Evolutionary conservation across 2,888 invertebrate genomes (phyloP).

Genomic region (Luperina nickerlii): DNA sequence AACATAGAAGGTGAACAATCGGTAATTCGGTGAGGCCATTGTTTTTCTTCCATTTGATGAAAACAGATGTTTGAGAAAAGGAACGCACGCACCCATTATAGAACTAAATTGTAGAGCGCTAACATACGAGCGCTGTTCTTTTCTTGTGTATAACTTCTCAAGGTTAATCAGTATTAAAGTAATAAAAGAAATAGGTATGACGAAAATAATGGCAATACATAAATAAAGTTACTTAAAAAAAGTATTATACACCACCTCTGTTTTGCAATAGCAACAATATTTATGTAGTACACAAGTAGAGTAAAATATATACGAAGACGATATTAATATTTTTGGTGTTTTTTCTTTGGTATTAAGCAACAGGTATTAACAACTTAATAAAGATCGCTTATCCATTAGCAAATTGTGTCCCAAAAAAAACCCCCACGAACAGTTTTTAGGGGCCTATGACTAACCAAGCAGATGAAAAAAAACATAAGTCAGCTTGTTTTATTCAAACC

Average conservation of each 20-base stretch:
- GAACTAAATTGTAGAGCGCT: constrained; percentile 1
- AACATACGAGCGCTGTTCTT: background rate
- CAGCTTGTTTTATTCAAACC: constrained; percentile 38
- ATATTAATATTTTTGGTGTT: background rate
- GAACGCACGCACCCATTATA: background rate
- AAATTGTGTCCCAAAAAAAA: constrained; percentile 13
- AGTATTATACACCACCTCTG: background rate
- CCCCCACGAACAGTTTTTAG: background rate
- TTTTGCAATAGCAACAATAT: constrained; percentile 13
- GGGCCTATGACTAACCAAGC: constrained; percentile 15
- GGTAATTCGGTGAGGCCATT: constrained; percentile 30
- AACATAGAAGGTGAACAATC: constrained; percentile 44
- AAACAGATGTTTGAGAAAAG: constrained; percentile 19
- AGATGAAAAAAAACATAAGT: constrained; percentile 1
- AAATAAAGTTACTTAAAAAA: constrained; percentile 24
- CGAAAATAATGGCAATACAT: constrained; percentile 5
- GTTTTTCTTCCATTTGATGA: constrained; percentile 46
- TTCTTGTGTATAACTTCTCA: background rate
- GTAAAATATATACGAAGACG: background rate
- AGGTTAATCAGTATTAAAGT: constrained; percentile 7
- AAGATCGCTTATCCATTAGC: background rate
- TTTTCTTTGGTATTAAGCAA: background rate
- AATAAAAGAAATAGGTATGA: constrained; percentile 7
- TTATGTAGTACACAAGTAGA: background rate
- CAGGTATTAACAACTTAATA: constrained; percentile 4